phyloP scores from a whole-genome alignment of 2,888 invertebrate genomes.

The Meiosimyza decipiens region DNA sequence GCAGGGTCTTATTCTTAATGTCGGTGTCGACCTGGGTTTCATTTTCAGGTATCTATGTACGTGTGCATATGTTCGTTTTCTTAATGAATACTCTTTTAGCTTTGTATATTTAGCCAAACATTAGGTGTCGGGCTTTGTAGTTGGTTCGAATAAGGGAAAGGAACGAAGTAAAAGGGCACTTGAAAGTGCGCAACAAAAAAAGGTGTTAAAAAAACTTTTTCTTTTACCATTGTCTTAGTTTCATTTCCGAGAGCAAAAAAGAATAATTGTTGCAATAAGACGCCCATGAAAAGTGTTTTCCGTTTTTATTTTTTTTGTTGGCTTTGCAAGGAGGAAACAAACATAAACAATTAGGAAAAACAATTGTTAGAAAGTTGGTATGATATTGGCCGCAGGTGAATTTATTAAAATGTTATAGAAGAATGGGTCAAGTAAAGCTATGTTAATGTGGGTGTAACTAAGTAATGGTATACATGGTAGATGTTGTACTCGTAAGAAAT shows the following conservation, averaged over 20 bases:
- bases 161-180: background rate
- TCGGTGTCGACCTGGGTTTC: no score
- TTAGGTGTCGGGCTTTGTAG: background rate
- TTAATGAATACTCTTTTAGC: slow-evolving; percentile 24
- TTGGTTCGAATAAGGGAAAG: background rate
- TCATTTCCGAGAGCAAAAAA: background rate
- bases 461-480: no score
- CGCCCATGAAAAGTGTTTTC: background rate
- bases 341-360: background rate
- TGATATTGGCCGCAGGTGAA: background rate
- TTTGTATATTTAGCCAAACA: slow-evolving; percentile 13
- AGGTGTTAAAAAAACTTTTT: background rate
- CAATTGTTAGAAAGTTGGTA: background rate
- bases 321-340: background rate
- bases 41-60: background rate
- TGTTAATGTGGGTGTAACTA: no score
- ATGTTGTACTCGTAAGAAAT: no score
- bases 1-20: background rate
- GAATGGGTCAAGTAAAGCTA: background rate
- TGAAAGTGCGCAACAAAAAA: slow-evolving; percentile 5
- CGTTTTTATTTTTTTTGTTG: background rate
- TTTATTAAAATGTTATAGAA: background rate
- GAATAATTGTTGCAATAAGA: slow-evolving; percentile 3
- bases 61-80: background rate
- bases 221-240: background rate